Evolutionary conservation across 53 echinoderm and acorn worm species (phyloP).

Genomic region (Luidia sarsii): DNA sequence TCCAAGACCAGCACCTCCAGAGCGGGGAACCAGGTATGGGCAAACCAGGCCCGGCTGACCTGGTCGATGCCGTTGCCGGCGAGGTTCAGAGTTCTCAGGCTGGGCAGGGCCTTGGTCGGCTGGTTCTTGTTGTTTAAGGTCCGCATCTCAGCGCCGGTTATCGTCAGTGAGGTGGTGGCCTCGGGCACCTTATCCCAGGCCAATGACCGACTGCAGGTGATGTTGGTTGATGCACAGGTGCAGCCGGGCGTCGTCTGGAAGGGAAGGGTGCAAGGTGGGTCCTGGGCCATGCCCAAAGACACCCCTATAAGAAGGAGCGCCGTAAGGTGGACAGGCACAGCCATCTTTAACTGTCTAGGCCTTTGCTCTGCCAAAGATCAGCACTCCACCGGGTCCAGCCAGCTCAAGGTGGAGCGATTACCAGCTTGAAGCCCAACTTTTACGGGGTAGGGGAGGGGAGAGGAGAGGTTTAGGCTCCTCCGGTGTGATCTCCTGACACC

Average conservation of each 20-base stretch:
- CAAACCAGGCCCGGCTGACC: slow-evolving; percentile 33
- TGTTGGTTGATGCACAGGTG: slow-evolving; percentile 2
- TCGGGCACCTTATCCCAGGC: not conserved
- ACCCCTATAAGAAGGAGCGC: too few species aligned
- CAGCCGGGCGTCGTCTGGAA: not conserved
- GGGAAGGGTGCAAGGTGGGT: not conserved
- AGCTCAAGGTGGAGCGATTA: too few species aligned
- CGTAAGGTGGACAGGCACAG: too few species aligned
- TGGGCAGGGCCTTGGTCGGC: not conserved
- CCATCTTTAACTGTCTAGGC: too few species aligned
- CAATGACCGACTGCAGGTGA: slow-evolving; percentile 24
- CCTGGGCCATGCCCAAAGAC: not conserved
- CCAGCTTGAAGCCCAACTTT: too few species aligned
- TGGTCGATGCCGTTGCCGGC: slow-evolving; percentile 44
- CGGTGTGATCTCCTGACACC: too few species aligned
- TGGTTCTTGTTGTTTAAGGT: not conserved
- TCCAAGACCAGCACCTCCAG: slow-evolving; percentile 60
- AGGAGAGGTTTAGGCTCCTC: too few species aligned
- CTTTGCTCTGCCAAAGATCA: too few species aligned
- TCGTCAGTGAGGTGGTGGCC: slow-evolving; percentile 14
- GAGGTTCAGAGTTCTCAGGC: slow-evolving; percentile 47
- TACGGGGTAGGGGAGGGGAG: too few species aligned
- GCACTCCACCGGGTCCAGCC: too few species aligned
- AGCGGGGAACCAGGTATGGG: slow-evolving; percentile 35
- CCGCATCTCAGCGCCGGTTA: not conserved